phyloP scores from a whole-genome alignment of 92 coral and sea anemone species.

The Siderastrea radians region DNA sequence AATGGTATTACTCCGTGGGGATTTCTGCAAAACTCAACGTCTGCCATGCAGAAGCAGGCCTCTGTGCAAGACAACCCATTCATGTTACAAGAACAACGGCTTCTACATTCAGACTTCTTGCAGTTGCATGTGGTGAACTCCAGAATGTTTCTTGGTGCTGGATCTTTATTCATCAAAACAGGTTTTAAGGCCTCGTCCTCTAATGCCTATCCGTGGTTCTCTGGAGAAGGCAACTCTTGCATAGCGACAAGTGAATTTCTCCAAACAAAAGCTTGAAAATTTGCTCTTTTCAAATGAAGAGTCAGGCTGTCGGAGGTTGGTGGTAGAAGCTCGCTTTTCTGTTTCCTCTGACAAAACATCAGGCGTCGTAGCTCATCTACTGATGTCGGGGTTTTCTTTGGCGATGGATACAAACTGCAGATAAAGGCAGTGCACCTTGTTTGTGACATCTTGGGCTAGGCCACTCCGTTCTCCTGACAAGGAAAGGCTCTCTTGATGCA shows the following conservation, averaged over 20 bases:
- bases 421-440: not conserved
- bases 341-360: conserved; percentile 38
- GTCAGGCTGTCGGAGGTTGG: conserved; percentile 37
- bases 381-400: not conserved
- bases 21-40: conserved; percentile 1
- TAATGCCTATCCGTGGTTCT: conserved; percentile 32
- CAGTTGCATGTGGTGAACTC: conserved; percentile 57
- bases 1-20: not conserved
- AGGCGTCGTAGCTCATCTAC: conserved; percentile 14
- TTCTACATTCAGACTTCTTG: conserved; percentile 28
- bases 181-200: conserved; percentile 20
- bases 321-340: conserved; percentile 26
- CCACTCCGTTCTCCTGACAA: too few species aligned
- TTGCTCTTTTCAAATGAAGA: conserved; percentile 52
- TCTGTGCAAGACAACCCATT: conserved; percentile 50
- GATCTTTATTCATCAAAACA: conserved; percentile 37
- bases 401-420: not conserved
- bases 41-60: conserved; percentile 47
- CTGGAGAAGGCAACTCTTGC: conserved; percentile 42
- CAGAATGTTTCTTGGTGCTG: conserved; percentile 40
- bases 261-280: conserved; percentile 59
- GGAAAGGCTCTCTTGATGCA: too few species aligned
- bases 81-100: not conserved
- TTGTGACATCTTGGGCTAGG: too few species aligned
- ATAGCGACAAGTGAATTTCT: conserved; percentile 15